phyloP scores from a whole-genome alignment of 1,140 invertebrate genomes.

The Meloidogyne floridensis region DNA sequence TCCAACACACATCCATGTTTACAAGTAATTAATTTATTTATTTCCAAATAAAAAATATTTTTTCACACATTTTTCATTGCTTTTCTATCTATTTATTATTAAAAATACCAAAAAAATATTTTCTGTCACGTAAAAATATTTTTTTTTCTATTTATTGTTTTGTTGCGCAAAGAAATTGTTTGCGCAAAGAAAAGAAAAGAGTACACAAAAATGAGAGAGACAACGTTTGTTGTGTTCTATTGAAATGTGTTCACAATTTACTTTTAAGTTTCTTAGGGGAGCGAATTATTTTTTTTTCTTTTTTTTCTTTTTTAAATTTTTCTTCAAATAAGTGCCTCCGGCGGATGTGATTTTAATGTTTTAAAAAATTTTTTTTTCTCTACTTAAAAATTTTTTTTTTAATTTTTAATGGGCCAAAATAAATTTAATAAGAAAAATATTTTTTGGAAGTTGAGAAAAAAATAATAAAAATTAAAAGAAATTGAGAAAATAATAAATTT shows the following conservation, averaged over 20 bases:
- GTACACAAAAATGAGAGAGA: background rate
- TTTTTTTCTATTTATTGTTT: background rate
- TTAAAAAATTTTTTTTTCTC: background rate
- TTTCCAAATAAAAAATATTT: background rate
- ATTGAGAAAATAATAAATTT: background rate
- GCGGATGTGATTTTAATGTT: background rate
- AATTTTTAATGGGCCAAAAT: too few species aligned
- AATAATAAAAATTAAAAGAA: background rate
- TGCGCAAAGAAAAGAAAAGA: background rate
- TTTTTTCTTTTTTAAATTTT: background rate
- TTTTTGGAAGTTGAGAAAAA: background rate
- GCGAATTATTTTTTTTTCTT: background rate
- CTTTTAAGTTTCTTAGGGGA: background rate
- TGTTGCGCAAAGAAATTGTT: background rate
- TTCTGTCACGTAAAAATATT: background rate
- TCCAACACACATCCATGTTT: constrained; percentile 35
- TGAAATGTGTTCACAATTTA: background rate
- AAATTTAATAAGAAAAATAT: background rate
- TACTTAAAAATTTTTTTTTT: background rate
- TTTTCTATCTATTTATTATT: background rate
- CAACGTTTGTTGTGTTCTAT: background rate
- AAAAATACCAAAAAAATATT: background rate
- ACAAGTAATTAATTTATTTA: background rate
- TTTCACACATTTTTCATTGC: background rate
- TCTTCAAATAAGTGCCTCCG: background rate